phyloP scores from a whole-genome alignment of 2,113 vertebrate genomes.

The Benthochromis sp. region DNA sequence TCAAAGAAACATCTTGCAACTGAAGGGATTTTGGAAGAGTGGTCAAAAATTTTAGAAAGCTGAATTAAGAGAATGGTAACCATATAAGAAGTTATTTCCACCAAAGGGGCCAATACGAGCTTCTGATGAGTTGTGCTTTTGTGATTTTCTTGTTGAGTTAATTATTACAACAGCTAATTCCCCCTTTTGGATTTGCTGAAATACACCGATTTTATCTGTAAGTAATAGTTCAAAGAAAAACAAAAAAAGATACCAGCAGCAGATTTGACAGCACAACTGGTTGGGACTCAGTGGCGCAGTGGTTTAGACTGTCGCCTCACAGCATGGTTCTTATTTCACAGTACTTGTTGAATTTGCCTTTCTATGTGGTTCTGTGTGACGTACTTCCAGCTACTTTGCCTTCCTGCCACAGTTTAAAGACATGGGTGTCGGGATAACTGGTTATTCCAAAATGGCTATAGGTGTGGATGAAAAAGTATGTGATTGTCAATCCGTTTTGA shows the following conservation, averaged over 20 bases:
- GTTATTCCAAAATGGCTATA: not conserved
- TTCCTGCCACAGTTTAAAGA: not conserved
- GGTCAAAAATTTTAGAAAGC: not conserved
- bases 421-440: not conserved
- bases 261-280: not conserved
- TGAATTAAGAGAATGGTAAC: not conserved
- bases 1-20: not conserved
- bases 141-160: not conserved
- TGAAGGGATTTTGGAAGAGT: not conserved
- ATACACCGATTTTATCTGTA: not conserved
- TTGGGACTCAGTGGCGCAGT: not conserved
- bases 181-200: not conserved
- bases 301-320: not conserved
- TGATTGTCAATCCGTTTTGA: not conserved
- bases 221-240: not conserved
- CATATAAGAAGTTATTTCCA: not conserved
- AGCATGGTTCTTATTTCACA: not conserved
- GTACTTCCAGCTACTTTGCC: not conserved
- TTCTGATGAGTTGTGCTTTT: not conserved
- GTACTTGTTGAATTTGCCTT: not conserved
- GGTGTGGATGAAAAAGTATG: not conserved
- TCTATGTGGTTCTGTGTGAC: not conserved
- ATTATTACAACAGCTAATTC: not conserved
- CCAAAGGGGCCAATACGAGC: not conserved
- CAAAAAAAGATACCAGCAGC: not conserved